Base-by-base conservation (phyloP, 2,113 vertebrate genomes). In the Piaya cayana region DNA sequence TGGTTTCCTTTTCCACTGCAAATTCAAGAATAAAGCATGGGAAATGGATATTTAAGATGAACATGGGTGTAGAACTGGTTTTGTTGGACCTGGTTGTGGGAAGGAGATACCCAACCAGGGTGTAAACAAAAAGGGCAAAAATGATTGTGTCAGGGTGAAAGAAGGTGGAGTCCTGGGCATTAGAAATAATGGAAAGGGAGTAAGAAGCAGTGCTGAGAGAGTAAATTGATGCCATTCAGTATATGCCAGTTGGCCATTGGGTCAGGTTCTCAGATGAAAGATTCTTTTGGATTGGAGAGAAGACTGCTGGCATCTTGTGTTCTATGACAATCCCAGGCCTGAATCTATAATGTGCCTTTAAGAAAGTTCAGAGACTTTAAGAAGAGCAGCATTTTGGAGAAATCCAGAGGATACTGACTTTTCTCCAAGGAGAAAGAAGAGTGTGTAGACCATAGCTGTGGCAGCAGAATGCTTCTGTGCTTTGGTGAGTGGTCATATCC, bases 1-100 rank as follows among this genome's bases (percentile, higher is more conserved):
- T 76, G 67, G 63, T 80, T 96, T 76, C 55, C 45, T 92, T 92
- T 96, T 94, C 88, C 63, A 43, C 70, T 88, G 93, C 88, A 88
- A 72, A 94, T 96, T 93, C 82, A 18, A 67, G 50, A 92, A 74
- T 77, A 77, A 76, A 88, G 76, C 2, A 1, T 77, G 67, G 42
- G 68, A 88, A 90, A 81, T 36, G 11, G 20, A 14, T 92, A 50
- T 78, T 70, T 86, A 43, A 90, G 47, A n/a, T 6, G 20, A 86
- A 29, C 13, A 12, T 36, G 37, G 49, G 16, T 75, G 81, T 52
- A 37, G 86, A 50, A 74, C 42, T 70, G 80, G 37, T 81, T 42
- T 42, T 81, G 25, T 26, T 82, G 45, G 60, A 59, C 29, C 11
- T 92, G 11, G 18, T 42, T 30, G 8, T 88, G 53, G 53, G 32